Conservation (phyloP, 92 coral and sea anemone genomes). For the Porites rus region DNA sequence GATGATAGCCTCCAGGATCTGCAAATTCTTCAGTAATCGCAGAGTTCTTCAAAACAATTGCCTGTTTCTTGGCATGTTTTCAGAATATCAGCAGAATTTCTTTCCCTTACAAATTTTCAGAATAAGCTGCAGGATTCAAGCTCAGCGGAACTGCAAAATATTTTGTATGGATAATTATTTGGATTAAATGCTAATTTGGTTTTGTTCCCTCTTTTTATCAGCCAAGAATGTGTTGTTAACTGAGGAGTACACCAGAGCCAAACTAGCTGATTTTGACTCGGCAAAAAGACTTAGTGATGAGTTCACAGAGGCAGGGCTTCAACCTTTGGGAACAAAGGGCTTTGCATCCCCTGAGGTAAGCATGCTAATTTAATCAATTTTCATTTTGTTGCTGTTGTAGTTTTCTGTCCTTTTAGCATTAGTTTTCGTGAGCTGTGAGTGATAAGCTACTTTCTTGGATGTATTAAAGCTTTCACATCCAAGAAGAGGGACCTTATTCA, state of each 20-base stretch:
- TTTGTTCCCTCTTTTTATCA: conserved; percentile 6
- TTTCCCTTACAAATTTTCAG: too few relatives aligned
- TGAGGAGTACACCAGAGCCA: conserved; percentile 71
- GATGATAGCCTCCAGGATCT: too few relatives aligned
- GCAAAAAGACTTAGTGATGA: conserved; percentile 69
- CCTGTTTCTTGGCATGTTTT: too few relatives aligned
- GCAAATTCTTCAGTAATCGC: too few relatives aligned
- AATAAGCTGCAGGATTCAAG: too few relatives aligned
- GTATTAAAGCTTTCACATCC: too few relatives aligned
- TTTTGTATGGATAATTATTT: not conserved
- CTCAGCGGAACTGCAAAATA: not conserved
- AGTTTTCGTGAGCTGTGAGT: too few relatives aligned
- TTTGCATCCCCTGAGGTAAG: conserved; percentile 87
- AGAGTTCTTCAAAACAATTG: too few relatives aligned
- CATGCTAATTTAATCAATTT: not conserved
- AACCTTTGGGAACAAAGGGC: conserved; percentile 77
- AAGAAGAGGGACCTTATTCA: too few relatives aligned
- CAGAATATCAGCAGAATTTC: too few relatives aligned
- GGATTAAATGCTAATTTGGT: not conserved
- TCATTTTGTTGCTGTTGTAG: not conserved
- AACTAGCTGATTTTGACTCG: conserved; percentile 91
- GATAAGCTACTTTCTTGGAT: too few relatives aligned
- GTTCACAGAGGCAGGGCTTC: conserved; percentile 74
- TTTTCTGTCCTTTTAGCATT: not conserved
- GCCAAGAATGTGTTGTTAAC: conserved; percentile 83